Evolutionary conservation across 1,140 invertebrate genomes (phyloP), one percentile per base, ranked within the genome.

Genomic region (Apolygus lucorum): DNA sequence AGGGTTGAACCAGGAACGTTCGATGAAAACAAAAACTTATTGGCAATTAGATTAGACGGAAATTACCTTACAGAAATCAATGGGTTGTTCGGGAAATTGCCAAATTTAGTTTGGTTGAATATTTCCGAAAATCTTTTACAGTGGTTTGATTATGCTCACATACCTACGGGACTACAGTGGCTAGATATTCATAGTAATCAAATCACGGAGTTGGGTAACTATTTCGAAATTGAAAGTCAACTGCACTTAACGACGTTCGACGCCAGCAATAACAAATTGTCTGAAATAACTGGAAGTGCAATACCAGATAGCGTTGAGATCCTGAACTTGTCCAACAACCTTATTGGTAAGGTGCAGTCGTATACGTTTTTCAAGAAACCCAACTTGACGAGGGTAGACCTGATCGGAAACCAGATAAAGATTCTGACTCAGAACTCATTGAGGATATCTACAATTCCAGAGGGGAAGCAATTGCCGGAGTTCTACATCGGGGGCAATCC

Each of bases 331-430:
- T 92, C 90, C 75, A 88, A 94, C 77, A 96, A 96, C 81, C 80
- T 86, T 49, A 95, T 96, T 72, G 85, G 85, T 25, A 91, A 89
- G 80, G 90, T 96, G 63, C 90, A 93, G 74, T 91, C 91, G 0
- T 93, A 94, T 74, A 91, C 92, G n/a, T 95, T 95, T 79, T 90
- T 93, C 79, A 92, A 92, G 76, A 96, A 95, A 78, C 90, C 90
- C 1, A 95, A 95, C 78, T 79, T 95, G 64, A 93, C 91, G 0
- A 82, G 88, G 64, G 92, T 95, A 1, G 91, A 95, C 78, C 79
- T 96, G 49, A 89, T 88, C 73, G 88, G 89, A 52, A 96, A 96
- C 77, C 86, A 89, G 75, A 88, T 96, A 75, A 87, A 87, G 62
- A 91, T 86, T 73, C 78, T 96, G 52, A 92, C 93, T 74, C 89